phyloP scores from a whole-genome alignment of 2,888 invertebrate genomes.

The Coecobrya sp. region DNA sequence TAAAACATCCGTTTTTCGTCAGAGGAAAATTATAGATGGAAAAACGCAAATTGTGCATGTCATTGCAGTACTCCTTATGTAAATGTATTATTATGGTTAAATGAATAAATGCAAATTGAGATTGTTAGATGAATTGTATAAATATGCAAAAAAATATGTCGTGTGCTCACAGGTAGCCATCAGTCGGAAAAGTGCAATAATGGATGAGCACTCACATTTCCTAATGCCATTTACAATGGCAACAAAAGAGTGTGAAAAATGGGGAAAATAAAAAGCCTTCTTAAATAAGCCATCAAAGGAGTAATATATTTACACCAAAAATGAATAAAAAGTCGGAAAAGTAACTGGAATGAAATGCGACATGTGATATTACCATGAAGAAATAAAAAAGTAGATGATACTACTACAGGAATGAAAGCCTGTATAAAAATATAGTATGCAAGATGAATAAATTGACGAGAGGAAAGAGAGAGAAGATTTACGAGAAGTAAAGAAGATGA shows the following conservation, averaged over 20 bases:
- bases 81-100: neutral
- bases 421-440: conserved; percentile 12
- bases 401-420: neutral
- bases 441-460: conserved; percentile 13
- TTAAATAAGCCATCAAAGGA: conserved; percentile 28
- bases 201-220: neutral
- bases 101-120: neutral
- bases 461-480: conserved; percentile 7
- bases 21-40: neutral
- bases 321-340: neutral
- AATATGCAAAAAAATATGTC: neutral
- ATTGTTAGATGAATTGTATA: neutral
- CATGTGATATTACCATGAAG: conserved; percentile 8
- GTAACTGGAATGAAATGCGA: conserved; percentile 28
- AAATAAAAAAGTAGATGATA: neutral
- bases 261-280: neutral
- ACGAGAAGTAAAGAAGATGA: neutral
- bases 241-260: conserved; percentile 35
- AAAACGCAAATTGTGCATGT: neutral
- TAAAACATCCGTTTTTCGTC: neutral
- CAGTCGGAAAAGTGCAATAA: conserved; percentile 16
- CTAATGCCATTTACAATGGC: neutral
- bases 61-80: neutral
- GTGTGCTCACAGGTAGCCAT: too few relatives aligned
- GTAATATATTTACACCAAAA: neutral